phyloP scores from a whole-genome alignment of 2,888 invertebrate species.

The Drosophila sordidapex region DNA sequence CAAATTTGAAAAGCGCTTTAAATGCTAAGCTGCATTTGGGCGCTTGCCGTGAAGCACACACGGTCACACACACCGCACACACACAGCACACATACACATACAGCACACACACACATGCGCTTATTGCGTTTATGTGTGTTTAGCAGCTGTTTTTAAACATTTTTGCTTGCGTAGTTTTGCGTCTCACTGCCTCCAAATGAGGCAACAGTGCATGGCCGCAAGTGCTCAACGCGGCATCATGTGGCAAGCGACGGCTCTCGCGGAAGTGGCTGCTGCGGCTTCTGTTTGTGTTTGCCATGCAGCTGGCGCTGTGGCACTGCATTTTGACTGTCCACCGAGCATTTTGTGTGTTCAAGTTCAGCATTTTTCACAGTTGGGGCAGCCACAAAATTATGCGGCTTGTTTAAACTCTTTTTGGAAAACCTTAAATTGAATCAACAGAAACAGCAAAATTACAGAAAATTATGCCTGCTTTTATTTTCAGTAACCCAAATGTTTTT shows the following conservation, averaged over 20 bases:
- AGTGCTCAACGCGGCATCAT: not conserved
- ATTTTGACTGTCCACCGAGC: conserved; percentile 58
- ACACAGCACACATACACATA: conserved; percentile 20
- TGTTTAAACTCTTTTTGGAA: conserved; percentile 25
- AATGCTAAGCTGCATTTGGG: conserved; percentile 73
- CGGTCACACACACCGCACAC: conserved; percentile 12
- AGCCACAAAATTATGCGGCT: conserved; percentile 40
- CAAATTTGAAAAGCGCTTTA: conserved; percentile 69
- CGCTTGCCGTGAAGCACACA: conserved; percentile 46
- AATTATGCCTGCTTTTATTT: conserved; percentile 11
- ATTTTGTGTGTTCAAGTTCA: conserved; percentile 51
- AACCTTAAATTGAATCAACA: not conserved
- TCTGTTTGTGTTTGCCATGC: conserved; percentile 62
- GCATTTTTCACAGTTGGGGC: conserved; percentile 32
- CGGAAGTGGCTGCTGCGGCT: conserved; percentile 72
- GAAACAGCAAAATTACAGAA: conserved; percentile 17
- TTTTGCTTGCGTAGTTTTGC: conserved; percentile 55
- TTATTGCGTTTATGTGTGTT: conserved; percentile 58
- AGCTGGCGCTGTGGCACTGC: conserved; percentile 48
- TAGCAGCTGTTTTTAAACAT: conserved; percentile 71
- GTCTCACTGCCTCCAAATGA: conserved; percentile 39
- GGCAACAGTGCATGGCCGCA: conserved; percentile 17
- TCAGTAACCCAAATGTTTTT: not conserved
- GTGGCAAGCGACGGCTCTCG: conserved; percentile 48
- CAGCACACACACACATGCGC: not conserved